phyloP scores from a whole-genome alignment of 1,140 invertebrate species.

The Ephestia elutella region DNA sequence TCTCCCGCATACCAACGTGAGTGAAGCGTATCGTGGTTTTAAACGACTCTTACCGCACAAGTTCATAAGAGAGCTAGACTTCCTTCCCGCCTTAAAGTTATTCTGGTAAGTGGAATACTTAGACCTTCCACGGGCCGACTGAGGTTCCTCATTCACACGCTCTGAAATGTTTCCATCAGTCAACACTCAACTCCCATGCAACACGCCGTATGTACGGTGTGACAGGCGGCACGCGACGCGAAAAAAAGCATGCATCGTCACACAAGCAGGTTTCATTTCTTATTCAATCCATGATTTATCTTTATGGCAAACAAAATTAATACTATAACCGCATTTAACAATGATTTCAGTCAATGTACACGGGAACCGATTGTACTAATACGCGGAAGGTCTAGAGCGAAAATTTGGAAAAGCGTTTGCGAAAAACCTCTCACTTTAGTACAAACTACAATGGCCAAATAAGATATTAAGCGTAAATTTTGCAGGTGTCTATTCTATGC shows the following conservation, averaged over 20 bases:
- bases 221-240: conserved; percentile 10
- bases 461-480: conserved; percentile 53
- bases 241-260: conserved; percentile 33
- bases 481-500: conserved; percentile 54
- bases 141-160: conserved; percentile 80
- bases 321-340: conserved; percentile 30
- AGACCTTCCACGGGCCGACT: conserved; percentile 84
- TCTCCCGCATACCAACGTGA: conserved; percentile 46
- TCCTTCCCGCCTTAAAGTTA: conserved; percentile 86
- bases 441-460: conserved; percentile 54
- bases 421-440: conserved; percentile 36
- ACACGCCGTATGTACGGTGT: conserved; percentile 19
- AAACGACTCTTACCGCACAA: conserved; percentile 88
- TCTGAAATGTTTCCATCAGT: conserved; percentile 71
- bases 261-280: conserved; percentile 29
- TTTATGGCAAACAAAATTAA: conserved; percentile 57
- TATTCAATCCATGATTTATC: conserved; percentile 13
- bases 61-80: conserved; percentile 95
- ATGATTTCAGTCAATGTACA: conserved; percentile 21
- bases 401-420: conserved; percentile 49
- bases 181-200: conserved; percentile 43
- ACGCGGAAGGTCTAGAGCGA: conserved; percentile 66
- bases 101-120: conserved; percentile 88
- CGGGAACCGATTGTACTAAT: conserved; percentile 51
- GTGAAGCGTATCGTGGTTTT: conserved; percentile 52